Conservation (phyloP, 2,797 vertebrate genomes). For the Aulostomus chinensis region DNA sequence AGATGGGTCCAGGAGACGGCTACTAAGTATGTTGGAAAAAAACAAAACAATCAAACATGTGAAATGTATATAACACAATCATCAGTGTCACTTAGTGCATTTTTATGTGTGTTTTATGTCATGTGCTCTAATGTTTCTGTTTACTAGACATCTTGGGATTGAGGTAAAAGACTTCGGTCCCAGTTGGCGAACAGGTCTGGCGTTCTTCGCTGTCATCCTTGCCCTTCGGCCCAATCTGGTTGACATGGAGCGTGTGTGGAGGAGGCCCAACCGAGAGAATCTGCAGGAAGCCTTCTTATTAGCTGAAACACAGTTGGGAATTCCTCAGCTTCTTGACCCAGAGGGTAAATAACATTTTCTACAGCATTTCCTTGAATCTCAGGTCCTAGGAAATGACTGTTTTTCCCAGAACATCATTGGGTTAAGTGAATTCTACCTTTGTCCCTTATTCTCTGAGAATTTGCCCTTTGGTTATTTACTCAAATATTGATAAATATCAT, state of each 20-base stretch:
- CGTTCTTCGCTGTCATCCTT: conserved; percentile 93
- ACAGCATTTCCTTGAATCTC: not conserved
- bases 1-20: conserved; percentile 93
- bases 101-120: not conserved
- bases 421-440: too few species aligned
- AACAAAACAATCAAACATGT: not conserved
- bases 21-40: conserved; percentile 90
- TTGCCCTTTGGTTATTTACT: too few species aligned
- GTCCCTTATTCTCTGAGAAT: too few species aligned
- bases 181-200: conserved; percentile 94
- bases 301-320: conserved; percentile 90
- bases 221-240: conserved; percentile 92
- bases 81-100: not conserved
- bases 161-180: conserved; percentile 95
- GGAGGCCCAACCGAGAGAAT: conserved; percentile 88
- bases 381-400: too few species aligned
- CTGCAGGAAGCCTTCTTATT: conserved; percentile 93
- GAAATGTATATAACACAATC: not conserved
- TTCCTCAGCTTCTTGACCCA: conserved; percentile 94
- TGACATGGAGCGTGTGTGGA: conserved; percentile 87
- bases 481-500: too few species aligned
- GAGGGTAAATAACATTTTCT: conserved; percentile 83
- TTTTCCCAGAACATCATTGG: too few species aligned
- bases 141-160: conserved; percentile 84
- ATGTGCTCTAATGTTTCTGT: conserved; percentile 1